Evolutionary conservation across 1,140 invertebrate genomes (phyloP).

Genomic region (Drosophila lacteicornis): DNA sequence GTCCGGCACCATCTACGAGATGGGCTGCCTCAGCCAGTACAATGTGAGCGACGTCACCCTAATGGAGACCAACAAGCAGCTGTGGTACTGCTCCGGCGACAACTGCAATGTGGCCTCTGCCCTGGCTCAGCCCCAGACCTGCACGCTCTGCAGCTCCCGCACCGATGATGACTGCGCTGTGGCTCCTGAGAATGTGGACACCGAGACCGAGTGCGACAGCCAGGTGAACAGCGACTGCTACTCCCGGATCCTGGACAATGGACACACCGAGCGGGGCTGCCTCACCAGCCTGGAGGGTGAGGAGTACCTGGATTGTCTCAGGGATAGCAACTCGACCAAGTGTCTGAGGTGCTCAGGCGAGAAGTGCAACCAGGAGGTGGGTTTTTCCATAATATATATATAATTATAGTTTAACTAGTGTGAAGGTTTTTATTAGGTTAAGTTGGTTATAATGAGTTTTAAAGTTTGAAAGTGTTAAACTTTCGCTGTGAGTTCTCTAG

Average conservation of each 20-base stretch:
- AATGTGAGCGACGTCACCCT: conserved; percentile 58
- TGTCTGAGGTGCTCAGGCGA: conserved; percentile 59
- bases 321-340: conserved; percentile 41
- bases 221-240: conserved; percentile 71
- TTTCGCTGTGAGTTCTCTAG: too few relatives aligned
- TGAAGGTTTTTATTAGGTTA: too few relatives aligned
- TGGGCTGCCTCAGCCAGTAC: conserved; percentile 74
- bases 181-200: conserved; percentile 16
- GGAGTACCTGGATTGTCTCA: conserved; percentile 58
- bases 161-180: conserved; percentile 63
- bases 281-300: conserved; percentile 54
- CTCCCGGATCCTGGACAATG: conserved; percentile 56
- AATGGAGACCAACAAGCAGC: conserved; percentile 47
- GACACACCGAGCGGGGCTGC: conserved; percentile 78
- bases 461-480: too few relatives aligned
- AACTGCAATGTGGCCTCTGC: conserved; percentile 68
- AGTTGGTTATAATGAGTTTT: too few relatives aligned
- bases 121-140: conserved; percentile 42
- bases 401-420: not conserved
- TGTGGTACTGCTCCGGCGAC: conserved; percentile 72
- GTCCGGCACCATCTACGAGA: conserved; percentile 26
- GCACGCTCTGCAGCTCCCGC: conserved; percentile 67
- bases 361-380: conserved; percentile 64
- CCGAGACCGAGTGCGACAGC: conserved; percentile 38
- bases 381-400: not conserved